Evolutionary conservation across 2,113 vertebrate species (phyloP), one percentile per base, ranked within the genome.

Genomic region (Astatotilapia flaviijosephi): DNA sequence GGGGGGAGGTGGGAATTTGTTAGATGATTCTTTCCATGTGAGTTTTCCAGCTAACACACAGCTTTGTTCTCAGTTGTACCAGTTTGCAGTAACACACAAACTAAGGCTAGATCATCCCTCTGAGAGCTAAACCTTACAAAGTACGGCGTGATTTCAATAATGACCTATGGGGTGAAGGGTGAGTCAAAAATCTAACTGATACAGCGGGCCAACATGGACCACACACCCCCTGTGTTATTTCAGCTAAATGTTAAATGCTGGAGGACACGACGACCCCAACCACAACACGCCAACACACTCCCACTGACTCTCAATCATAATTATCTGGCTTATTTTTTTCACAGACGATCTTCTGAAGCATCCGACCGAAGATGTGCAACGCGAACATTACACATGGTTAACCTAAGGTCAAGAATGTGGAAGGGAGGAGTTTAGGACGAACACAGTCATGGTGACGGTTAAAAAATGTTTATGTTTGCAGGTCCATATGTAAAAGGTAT

Each of bases 21-120:
- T 21, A 2, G 37, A 80, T 90, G 89, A 96, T 92, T 88, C 6
- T 8, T 88, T 93, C 91, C 92, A 92, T 92, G 91, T 94, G 94
- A 56, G 82, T 70, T n/a, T 53, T 90, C 31, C 40, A 60, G 49
- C 85, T 81, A 89, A 86, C 84, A 7, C 83, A 82, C 12, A 70
- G 56, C 80, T 83, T 54, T 70, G 35, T 47, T 75, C 53, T 86
- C 21, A 73, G 31, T 86, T 28, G 45, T 7, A 13, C 40, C 26
- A 77, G 35, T 79, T 82, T 11, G 21, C 45, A 83, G 42, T 84
- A 60, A 79, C 86, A 81, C 56, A 55, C 77, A 87, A n/a, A 55
- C 13, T 9, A 12, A 35, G 55, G n/a, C 26, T 17, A 19, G 89
- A 80, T 88, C 85, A 84, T 12, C 58, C 56, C 0, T 10, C n/a